Evolutionary conservation across 2,797 vertebrate species (phyloP).

Genomic region (Sebastes taczanowskii): DNA sequence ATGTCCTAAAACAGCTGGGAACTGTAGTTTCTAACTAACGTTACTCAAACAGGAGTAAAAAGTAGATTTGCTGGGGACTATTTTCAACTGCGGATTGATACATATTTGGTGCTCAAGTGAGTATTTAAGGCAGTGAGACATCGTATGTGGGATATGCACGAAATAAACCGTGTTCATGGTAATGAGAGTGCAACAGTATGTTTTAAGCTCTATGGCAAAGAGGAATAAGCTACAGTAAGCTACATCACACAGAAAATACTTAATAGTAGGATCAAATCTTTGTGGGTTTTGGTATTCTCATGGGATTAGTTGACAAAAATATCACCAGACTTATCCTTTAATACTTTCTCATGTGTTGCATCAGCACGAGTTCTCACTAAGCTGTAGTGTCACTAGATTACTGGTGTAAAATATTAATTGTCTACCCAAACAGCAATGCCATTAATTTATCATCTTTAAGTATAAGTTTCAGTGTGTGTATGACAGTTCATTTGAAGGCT

Average conservation of each 20-base stretch:
- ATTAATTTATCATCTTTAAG: slow-evolving; percentile 27
- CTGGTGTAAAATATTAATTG: neutral
- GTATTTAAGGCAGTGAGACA: neutral
- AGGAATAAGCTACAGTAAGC: neutral
- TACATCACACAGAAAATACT: neutral
- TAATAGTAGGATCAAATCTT: neutral
- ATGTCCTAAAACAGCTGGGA: neutral
- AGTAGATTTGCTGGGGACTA: neutral
- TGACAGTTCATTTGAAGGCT: slow-evolving; percentile 30
- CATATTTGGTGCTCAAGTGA: neutral
- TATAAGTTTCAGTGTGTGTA: slow-evolving; percentile 6
- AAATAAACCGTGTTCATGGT: neutral
- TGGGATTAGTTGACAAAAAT: slow-evolving; percentile 12
- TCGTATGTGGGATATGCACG: neutral
- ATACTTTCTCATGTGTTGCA: neutral
- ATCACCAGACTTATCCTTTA: neutral
- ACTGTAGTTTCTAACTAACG: neutral
- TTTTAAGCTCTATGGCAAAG: neutral
- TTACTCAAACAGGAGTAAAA: neutral
- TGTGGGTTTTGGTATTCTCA: neutral
- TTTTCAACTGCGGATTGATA: neutral
- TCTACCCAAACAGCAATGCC: slow-evolving; percentile 10
- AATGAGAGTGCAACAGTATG: neutral
- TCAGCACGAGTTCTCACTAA: neutral
- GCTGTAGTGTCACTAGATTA: neutral